phyloP scores from a whole-genome alignment of 2,888 invertebrate species.

The Hylaea fasciaria region DNA sequence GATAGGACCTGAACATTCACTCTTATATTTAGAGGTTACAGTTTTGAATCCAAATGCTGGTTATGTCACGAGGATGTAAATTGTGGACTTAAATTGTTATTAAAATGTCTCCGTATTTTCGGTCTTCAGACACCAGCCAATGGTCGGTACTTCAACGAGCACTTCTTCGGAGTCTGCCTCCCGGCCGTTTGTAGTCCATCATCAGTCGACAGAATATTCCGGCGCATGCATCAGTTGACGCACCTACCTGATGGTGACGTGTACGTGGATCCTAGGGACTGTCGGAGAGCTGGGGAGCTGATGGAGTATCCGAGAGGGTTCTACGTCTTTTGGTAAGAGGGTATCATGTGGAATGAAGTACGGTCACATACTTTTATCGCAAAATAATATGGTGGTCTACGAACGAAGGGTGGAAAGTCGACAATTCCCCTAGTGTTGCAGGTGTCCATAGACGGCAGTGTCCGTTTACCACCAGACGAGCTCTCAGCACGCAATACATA shows the following conservation, averaged over 20 bases:
- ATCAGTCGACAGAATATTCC: slow-evolving; percentile 48
- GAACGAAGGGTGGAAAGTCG: no score
- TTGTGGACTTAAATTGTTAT: no score
- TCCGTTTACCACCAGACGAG: no score
- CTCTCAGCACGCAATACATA: no score
- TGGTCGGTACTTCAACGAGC: slow-evolving; percentile 41
- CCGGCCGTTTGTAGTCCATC: slow-evolving; percentile 49
- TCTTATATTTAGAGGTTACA: no score
- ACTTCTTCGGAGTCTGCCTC: slow-evolving; percentile 55
- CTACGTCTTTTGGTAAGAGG: slow-evolving; percentile 48
- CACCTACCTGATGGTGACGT: slow-evolving; percentile 45
- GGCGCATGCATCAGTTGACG: slow-evolving; percentile 42
- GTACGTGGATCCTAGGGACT: slow-evolving; percentile 38
- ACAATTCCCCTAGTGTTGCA: no score
- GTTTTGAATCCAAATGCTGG: no score
- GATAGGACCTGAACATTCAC: no score
- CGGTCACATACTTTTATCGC: no score
- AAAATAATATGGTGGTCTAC: no score
- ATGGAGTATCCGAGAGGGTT: slow-evolving; percentile 32
- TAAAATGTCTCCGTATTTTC: neutral
- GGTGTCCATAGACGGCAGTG: no score
- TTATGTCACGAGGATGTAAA: no score
- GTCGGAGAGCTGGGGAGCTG: slow-evolving; percentile 40
- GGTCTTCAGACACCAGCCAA: slow-evolving; percentile 39
- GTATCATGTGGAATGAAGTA: neutral